Conservation (phyloP, 1,140 invertebrate genomes). For the Geopemphigus sp. region DNA sequence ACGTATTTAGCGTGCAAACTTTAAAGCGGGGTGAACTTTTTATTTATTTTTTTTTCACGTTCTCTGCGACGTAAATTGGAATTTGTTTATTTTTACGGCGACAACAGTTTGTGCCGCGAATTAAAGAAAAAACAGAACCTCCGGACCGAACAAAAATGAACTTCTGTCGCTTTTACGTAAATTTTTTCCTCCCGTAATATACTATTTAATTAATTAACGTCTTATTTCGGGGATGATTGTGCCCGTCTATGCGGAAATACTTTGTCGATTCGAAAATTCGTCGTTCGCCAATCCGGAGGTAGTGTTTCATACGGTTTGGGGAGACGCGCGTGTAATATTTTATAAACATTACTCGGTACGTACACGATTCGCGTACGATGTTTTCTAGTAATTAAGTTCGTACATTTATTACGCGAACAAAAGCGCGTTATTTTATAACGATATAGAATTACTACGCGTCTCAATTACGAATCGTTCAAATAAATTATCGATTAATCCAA, state of each 20-base stretch:
- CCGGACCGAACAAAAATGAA: background rate
- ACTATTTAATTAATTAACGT: conserved; percentile 20
- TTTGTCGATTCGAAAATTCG: background rate
- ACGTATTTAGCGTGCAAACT: background rate
- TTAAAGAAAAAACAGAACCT: background rate
- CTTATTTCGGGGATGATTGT: background rate
- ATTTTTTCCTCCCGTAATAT: background rate
- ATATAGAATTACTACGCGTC: too few species aligned
- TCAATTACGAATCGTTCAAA: too few species aligned
- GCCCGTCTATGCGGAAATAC: too few species aligned
- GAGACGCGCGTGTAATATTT: too few species aligned
- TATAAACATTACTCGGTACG: too few species aligned
- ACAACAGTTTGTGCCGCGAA: background rate
- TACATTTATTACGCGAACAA: too few species aligned
- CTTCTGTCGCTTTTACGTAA: background rate
- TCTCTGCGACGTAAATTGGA: background rate
- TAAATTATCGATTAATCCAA: too few species aligned
- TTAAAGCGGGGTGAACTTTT: background rate
- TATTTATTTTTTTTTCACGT: background rate
- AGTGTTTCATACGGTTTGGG: too few species aligned
- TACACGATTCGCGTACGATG: too few species aligned
- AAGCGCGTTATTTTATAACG: too few species aligned
- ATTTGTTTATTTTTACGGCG: background rate
- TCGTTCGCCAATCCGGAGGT: too few species aligned
- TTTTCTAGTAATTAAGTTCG: too few species aligned